These are phyloP conservation scores for Drosophila hawaiiensis DNA, from an alignment of 2,888 invertebrate genomes.

Conservation along the genomic window DNA sequence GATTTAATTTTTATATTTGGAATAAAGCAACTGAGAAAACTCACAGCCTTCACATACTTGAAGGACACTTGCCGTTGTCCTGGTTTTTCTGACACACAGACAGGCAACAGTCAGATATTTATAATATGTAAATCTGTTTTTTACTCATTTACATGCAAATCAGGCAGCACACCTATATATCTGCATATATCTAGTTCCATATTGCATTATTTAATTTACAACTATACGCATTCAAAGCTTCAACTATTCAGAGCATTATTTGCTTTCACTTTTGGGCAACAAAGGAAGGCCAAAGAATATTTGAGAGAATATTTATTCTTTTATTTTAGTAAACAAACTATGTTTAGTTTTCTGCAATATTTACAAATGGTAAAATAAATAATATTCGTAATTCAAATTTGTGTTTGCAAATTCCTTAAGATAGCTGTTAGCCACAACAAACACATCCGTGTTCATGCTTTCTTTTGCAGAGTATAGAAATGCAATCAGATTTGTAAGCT, in stretches of 20 bases:
- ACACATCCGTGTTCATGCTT: not conserved
- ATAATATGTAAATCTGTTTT: constrained; percentile 42
- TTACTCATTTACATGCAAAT: constrained; percentile 71
- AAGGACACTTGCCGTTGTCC: constrained; percentile 21
- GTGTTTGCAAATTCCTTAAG: not conserved
- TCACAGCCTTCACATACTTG: constrained; percentile 17
- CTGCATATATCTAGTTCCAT: constrained; percentile 1
- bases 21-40: constrained; percentile 38
- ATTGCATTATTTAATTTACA: constrained; percentile 30
- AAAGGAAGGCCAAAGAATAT: not conserved
- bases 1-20: constrained; percentile 32
- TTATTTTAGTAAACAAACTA: not conserved
- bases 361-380: not conserved
- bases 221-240: constrained; percentile 8
- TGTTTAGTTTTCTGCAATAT: not conserved
- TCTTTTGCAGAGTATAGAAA: not conserved
- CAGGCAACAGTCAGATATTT: not conserved
- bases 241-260: constrained; percentile 6
- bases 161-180: constrained; percentile 22
- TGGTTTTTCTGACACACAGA: constrained; percentile 4
- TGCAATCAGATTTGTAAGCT: constrained; percentile 37
- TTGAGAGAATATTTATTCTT: not conserved
- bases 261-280: not conserved
- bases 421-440: no score
- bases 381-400: not conserved